These are phyloP conservation scores for Rhizoglyphus robini DNA, from an alignment of 1,140 invertebrate species.

Conservation along the genomic window DNA sequence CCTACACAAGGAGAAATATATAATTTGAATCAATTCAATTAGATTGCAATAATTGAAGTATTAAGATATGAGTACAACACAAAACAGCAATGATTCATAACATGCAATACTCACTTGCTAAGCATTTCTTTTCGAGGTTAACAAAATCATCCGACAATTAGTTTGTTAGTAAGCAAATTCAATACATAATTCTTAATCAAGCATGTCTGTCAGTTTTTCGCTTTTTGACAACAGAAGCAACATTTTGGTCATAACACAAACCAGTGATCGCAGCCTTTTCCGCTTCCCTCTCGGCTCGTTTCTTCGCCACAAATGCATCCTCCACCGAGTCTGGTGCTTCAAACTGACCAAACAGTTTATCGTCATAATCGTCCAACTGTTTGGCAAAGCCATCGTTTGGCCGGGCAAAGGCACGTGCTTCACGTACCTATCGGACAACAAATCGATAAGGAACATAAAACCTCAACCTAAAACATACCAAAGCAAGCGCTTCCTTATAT, in stretches of 20 bases:
- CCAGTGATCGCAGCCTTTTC: constrained; percentile 27
- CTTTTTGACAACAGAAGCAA: neutral
- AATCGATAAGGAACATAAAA: neutral
- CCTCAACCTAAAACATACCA: constrained; percentile 1
- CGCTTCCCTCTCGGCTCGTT: constrained; percentile 44
- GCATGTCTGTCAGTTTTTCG: neutral
- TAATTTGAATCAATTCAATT: neutral
- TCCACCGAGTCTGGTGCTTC: constrained; percentile 17
- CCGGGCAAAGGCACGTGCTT: constrained; percentile 47
- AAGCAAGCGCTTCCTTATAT: constrained; percentile 52
- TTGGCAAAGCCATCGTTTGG: constrained; percentile 64
- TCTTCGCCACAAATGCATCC: constrained; percentile 22
- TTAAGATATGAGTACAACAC: neutral
- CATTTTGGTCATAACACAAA: neutral
- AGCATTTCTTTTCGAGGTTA: too few relatives aligned
- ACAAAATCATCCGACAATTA: too few relatives aligned
- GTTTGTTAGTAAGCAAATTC: too few relatives aligned
- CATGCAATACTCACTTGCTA: too few relatives aligned
- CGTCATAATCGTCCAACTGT: constrained; percentile 42
- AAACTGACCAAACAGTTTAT: constrained; percentile 23
- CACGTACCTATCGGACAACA: constrained; percentile 41
- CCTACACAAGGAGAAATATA: constrained; percentile 12
- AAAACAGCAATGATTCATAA: neutral
- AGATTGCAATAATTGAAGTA: neutral
- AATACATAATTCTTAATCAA: too few relatives aligned